Base-by-base conservation (phyloP, 2,888 invertebrate genomes). In the Agrochola lychnidis region DNA sequence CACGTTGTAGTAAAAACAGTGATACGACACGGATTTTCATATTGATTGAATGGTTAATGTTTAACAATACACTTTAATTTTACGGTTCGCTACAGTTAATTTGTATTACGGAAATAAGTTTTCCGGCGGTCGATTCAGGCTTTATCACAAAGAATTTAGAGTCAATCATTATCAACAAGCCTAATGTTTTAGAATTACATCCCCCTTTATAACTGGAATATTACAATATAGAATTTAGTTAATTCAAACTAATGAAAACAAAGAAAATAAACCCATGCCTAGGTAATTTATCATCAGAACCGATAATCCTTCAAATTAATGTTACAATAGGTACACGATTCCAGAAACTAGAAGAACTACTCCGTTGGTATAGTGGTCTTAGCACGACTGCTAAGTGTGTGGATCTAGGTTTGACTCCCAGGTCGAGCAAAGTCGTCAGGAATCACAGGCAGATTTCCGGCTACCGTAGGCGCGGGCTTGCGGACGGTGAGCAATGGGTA, bases 1-100 rank as follows among this genome's bases (percentile, higher is more conserved):
- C 83, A 72, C 56, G 64, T 80, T 82, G 63, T 45, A 70, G 45
- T 66, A 69, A 68, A 75, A 68, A 78, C 42, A 79, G 42, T 67
- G 88, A 89, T 85, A 88, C 70, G 78, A 81, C 82, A 88, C 85
- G 81, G 76, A 83, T 81, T 86, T 80, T 89, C 80, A 86, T 89
- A 90, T 87, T 89, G 80, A 87, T 88, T 84, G 87, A 84, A 88
- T 86, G 70, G 72, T 59, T 80, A 82, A 82, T 86, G 70, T 78
- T 77, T 84, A 64, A 90, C 89, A 90, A 91, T 88, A 82, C 83
- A 89, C 86, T 92, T 92, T 91, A 93, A 94, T 94, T 94, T 93
- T 90, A 91, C 91, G 92, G 91, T 94, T 91, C 88, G 88, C 77
- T 91, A 91, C 88, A 53, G 81, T 87, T 89, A 82, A 90, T 88